Evolutionary conservation across 2,113 vertebrate species (phyloP), one percentile per base, ranked within the genome.

Genomic region (Heterochromis multidens): DNA sequence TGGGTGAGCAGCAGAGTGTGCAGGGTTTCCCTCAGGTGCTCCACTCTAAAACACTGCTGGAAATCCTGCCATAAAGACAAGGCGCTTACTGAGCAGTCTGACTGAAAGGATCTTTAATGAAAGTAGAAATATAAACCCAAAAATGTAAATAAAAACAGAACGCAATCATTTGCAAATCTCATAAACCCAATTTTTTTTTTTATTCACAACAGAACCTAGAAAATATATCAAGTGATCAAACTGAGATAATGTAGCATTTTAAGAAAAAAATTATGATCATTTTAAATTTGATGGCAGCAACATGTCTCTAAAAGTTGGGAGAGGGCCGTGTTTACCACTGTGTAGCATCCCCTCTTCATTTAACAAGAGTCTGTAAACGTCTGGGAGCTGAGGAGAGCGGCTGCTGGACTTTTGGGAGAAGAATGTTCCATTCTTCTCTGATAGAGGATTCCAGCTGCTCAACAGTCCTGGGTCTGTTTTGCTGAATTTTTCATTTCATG

Each of bases 1-100:
- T 99, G 82, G 99, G 99, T 99, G 93, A 92, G 97, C 7, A 59
- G 21, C 25, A 43, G 2, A 21, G 17, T 7, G 16, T n/a, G 21
- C 7, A 74, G 17, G 49, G 1, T 16, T 49, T 49, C 49, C 49
- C 17, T 11, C 25, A 27, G 33, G 54, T 56, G 25, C 14, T 27
- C 11, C 9, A 2, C 5, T 21, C 2, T 13, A 25, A 2, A 46
- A 31, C 31, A 31, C 31, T 31, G 5, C 31, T 2, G 33, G 33
- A 35, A 6, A 4, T 35, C 33, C 33, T 35, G 33, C 7, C 5
- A 6, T 35, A 35, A 35, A 35, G 33, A 35, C 5, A 6, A 35
- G 33, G 5, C 7, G 33, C 33, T 35, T 35, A 35, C 33, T 35
- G 4, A 67, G 63, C 37, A 67, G n/a, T 25, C 63, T 43, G 63